Conservation (phyloP, 2,888 invertebrate species). For the Amphipoea lucens region DNA sequence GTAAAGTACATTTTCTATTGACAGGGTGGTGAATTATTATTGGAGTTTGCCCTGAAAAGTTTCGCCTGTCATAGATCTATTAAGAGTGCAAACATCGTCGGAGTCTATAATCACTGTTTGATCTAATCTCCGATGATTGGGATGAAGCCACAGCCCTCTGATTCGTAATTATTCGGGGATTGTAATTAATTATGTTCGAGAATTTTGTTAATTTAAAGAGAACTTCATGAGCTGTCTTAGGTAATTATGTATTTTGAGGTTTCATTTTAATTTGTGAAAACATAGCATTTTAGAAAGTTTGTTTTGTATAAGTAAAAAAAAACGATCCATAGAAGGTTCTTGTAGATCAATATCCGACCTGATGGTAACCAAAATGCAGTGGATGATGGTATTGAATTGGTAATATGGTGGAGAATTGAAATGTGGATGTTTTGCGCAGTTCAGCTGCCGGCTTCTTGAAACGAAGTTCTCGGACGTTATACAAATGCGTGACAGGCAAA, state of each 20-base stretch:
- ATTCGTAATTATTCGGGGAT: slow-evolving; percentile 19
- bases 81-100: slow-evolving; percentile 57
- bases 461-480: neutral
- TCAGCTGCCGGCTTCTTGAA: neutral
- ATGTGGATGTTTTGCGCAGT: neutral
- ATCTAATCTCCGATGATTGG: slow-evolving; percentile 52
- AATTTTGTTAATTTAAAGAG: slow-evolving; percentile 23
- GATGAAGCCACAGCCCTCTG: slow-evolving; percentile 25
- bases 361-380: neutral
- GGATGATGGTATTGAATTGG: neutral
- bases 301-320: neutral
- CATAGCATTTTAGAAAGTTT: neutral
- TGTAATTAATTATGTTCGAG: slow-evolving; percentile 23
- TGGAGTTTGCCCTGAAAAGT: slow-evolving; percentile 52
- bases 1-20: slow-evolving; percentile 33
- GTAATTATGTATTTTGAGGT: neutral
- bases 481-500: neutral
- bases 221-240: slow-evolving; percentile 1
- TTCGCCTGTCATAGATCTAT: slow-evolving; percentile 61
- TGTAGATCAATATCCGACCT: neutral
- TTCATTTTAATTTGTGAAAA: slow-evolving; percentile 6
- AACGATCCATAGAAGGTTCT: neutral
- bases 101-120: slow-evolving; percentile 63
- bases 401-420: neutral
- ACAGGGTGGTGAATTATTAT: neutral